These are phyloP conservation scores for Empidonax traillii DNA, from an alignment of 2,113 vertebrate genomes.

Conservation along the genomic window DNA sequence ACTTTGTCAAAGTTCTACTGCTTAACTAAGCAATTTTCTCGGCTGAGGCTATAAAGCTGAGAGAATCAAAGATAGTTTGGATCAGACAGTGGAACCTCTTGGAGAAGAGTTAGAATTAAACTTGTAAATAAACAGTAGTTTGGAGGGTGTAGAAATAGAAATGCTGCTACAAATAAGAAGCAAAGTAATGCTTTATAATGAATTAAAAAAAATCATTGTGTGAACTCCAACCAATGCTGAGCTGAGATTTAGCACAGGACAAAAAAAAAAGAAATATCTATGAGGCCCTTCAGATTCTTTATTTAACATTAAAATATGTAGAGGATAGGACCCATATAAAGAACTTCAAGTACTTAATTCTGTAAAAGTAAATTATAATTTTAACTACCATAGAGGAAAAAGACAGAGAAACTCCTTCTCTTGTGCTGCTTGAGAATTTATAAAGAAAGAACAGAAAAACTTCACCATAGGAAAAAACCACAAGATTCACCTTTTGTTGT, in stretches of 20 bases:
- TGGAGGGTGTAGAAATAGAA: background rate
- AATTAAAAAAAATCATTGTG: background rate
- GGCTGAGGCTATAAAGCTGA: accelerated
- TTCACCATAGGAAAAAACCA: accelerated
- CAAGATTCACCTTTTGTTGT: background rate
- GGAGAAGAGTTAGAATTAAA: background rate
- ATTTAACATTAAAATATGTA: background rate
- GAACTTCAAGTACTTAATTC: background rate
- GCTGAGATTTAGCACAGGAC: background rate
- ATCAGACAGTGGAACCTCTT: background rate
- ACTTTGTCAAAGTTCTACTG: background rate
- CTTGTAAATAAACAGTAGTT: background rate
- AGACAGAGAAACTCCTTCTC: background rate
- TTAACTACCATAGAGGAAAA: background rate
- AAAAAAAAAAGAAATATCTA: background rate
- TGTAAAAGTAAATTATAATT: background rate
- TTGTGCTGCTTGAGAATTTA: background rate
- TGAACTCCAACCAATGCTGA: background rate
- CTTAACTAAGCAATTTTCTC: background rate
- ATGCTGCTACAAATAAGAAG: background rate
- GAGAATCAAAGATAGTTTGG: background rate
- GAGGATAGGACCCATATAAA: background rate
- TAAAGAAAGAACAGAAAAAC: background rate
- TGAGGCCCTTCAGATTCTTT: background rate
- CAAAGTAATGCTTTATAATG: background rate